Evolutionary conservation across 2,113 vertebrate species (phyloP), one percentile per base, ranked within the genome.

Genomic region (Pluvianellus socialis): DNA sequence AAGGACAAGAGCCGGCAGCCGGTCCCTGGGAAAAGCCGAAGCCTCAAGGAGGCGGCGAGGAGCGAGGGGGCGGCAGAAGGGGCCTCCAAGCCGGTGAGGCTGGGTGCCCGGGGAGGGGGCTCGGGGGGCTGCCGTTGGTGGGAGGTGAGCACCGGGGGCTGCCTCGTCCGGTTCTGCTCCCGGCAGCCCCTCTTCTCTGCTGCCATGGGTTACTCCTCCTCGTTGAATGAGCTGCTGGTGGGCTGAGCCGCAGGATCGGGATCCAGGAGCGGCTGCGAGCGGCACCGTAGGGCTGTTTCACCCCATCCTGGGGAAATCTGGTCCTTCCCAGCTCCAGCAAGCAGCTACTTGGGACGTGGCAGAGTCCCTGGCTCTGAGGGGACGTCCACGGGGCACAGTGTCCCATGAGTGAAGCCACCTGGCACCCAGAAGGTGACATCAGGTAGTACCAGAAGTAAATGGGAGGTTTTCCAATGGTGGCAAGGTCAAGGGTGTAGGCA

Each of bases 21-120:
- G 4, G 97, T 96, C 24, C 92, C 98, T 61, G 96, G 98, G 97
- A 98, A 98, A 96, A 97, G 98, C 79, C 98, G 98, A 77, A 98
- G 96, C 92, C 97, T 96, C 86, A 98, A 98, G 96, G 98, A 98
- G 88, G 63, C 58, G 2, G 4, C 66, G 8, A 93, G 86, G 93
- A 96, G 63, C 2, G 97, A 98, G 98, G 97, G 97, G 82, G 93
- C 92, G 10, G 93, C 98, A 4, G 98, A 98, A 74, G 96, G 97
- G 74, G 80, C 97, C 47, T 87, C 98, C 89, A 99, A 99, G 97
- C 99, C 99, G 97, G 99, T 99, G 98, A 99, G 99, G n/a, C 8
- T 50, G 79, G 49, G 67, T 32, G 21, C 27, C 62, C 21, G 3
- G 87, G 96, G 86, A 3, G 87, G 96, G 86, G 44, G 74, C 27